A percentile compares a stretch with the other conserved stretches of the same genome.
These are phyloP conservation scores for Scotopteryx bipunctaria DNA, from an alignment of 2,888 invertebrate species.

Conservation along the genomic window DNA sequence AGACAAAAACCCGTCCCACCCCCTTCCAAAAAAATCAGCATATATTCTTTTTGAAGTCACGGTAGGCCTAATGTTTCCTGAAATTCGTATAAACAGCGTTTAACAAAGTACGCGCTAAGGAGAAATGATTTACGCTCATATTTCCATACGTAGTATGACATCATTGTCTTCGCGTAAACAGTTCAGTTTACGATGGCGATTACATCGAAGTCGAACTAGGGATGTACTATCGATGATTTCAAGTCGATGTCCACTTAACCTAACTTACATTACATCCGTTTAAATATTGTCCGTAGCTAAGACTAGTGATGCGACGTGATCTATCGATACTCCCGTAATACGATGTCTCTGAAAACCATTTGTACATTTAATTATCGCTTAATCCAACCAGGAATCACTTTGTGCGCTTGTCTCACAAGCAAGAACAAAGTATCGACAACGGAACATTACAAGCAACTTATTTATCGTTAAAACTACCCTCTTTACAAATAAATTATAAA, in stretches of 20 bases:
- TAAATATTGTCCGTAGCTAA: not conserved
- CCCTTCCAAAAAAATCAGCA: too few relatives aligned
- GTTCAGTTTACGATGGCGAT: conserved; percentile 5
- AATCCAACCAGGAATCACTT: conserved; percentile 66
- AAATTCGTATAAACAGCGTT: too few relatives aligned
- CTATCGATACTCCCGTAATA: conserved; percentile 19
- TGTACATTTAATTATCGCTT: conserved; percentile 58
- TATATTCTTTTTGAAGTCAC: too few relatives aligned
- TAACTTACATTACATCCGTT: not conserved
- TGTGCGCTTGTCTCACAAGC: conserved; percentile 81
- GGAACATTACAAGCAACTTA: conserved; percentile 42
- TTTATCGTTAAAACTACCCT: conserved; percentile 50
- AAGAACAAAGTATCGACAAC: conserved; percentile 58
- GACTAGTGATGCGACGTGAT: conserved; percentile 2
- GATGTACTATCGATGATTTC: conserved; percentile 6
- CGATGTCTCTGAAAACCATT: conserved; percentile 34
- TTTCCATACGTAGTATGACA: conserved; percentile 1
- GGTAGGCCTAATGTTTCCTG: too few relatives aligned
- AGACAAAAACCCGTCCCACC: too few relatives aligned
- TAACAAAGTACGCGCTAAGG: not conserved
- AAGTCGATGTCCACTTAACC: conserved; percentile 4
- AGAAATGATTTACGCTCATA: conserved; percentile 4
- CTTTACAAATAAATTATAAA: conserved; percentile 78
- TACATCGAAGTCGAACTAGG: conserved; percentile 5
- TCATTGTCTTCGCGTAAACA: conserved; percentile 3